phyloP scores from a whole-genome alignment of 2,888 invertebrate genomes.

The Lochmaea capreae region DNA sequence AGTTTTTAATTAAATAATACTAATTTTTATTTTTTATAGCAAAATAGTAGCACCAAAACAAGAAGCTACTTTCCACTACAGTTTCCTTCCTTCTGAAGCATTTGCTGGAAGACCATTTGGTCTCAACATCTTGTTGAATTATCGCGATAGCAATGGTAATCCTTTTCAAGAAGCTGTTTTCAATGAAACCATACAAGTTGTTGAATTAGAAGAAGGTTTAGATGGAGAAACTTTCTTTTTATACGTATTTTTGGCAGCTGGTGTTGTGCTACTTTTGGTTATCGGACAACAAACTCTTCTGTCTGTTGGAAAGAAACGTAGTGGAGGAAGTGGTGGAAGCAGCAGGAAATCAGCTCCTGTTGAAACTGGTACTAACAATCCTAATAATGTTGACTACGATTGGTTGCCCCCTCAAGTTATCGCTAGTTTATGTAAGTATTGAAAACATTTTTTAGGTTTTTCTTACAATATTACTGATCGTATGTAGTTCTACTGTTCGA shows the following conservation, averaged over 20 bases:
- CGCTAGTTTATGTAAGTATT: constrained; percentile 81
- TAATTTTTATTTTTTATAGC: constrained; percentile 70
- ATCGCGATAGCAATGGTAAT: constrained; percentile 81
- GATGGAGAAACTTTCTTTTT: constrained; percentile 99
- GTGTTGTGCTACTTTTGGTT: constrained; percentile 87
- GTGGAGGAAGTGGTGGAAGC: constrained; percentile 61
- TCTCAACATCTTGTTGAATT: constrained; percentile 90
- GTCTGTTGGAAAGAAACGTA: constrained; percentile 83
- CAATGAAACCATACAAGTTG: constrained; percentile 96
- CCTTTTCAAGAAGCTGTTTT: constrained; percentile 89
- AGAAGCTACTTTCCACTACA: constrained; percentile 95
- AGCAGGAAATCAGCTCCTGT: constrained; percentile 72
- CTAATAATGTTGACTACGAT: constrained; percentile 95
- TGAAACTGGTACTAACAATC: constrained; percentile 92
- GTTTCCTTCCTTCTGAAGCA: constrained; percentile 95
- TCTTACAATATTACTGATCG: too few relatives aligned
- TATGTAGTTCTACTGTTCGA: too few relatives aligned
- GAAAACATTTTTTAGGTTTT: not conserved
- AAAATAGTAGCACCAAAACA: constrained; percentile 89
- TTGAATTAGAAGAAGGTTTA: constrained; percentile 95
- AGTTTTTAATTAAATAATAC: not conserved
- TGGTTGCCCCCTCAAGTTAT: constrained; percentile 96
- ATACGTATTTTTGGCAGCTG: constrained; percentile 93
- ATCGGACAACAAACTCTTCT: constrained; percentile 89
- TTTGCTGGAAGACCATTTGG: constrained; percentile 98